Evolutionary conservation across 2,797 vertebrate species (phyloP), one percentile per base, ranked within the genome.

Genomic region (Falco berigora): DNA sequence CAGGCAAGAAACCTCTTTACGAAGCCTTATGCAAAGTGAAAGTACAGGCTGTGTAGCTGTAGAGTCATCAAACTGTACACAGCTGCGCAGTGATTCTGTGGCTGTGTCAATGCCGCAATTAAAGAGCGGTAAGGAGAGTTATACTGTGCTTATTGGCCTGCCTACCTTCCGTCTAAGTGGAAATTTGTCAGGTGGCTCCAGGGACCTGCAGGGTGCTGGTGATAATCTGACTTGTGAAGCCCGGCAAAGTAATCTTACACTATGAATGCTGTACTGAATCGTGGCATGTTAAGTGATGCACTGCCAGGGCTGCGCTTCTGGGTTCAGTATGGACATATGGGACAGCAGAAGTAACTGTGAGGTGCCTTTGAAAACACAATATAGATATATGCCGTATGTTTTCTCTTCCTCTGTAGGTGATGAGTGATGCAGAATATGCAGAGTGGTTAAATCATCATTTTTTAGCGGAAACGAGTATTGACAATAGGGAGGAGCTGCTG

Each of bases 391-490:
- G 18, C 27, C 1, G 0, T 85, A 5, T 82, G 18, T 82, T 94
- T 94, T 59, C 15, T 91, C 22, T 95, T 86, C 32, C 22, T 74
- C 9, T 75, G 2, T 67, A 98, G 98, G 97, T 97, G 56, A 95
- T 99, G 97, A 98, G 97, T 72, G 98, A 99, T 86, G 94, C 97
- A 12, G 99, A 99, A 67, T 99, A 99, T 38, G 89, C 98, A 25
- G 97, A 98, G 32, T 99, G 99, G 99, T 94, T 99, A 86, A 98
- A 98, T 91, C 97, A 92, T 32, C 99, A 98, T 50, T 97, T 98
- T 94, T 94, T 98, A 96, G 99, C 99, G 16, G 99, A 99, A 97
- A 99, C 98, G 95, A 99, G 98, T 97, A 99, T 99, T 59, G 99
- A 99, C 96, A 98, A 98, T 88, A 97, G 98, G 88, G 99, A 99